A percentile compares a stretch with the other conserved stretches of the same genome.
Evolutionary conservation across 2,113 vertebrate genomes (phyloP).

Genomic region (Melanostigma gelatinosum): DNA sequence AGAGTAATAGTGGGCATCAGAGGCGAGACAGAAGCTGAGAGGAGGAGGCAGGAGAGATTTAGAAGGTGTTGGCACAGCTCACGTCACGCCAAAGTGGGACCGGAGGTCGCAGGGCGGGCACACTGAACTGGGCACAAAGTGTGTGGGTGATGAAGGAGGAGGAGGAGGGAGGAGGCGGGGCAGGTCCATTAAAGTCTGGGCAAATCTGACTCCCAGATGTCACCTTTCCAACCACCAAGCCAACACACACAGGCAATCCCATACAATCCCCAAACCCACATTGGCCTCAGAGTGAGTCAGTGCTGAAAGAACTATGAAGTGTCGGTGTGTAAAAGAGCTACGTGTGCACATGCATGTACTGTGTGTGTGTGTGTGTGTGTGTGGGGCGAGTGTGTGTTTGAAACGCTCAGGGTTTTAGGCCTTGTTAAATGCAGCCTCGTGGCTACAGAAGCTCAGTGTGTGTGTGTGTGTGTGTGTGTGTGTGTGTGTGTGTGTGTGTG

Average conservation of each 20-base stretch:
- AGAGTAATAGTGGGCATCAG: slow-evolving; percentile 22
- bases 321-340: slow-evolving; percentile 70
- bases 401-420: slow-evolving; percentile 87
- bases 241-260: slow-evolving; percentile 43
- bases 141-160: slow-evolving; percentile 84
- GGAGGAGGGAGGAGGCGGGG: slow-evolving; percentile 76
- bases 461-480: neutral
- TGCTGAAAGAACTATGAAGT: slow-evolving; percentile 88
- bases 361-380: slow-evolving; percentile 66
- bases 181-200: slow-evolving; percentile 87
- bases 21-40: slow-evolving; percentile 20
- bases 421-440: slow-evolving; percentile 90
- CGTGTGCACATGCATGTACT: slow-evolving; percentile 78
- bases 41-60: slow-evolving; percentile 28
- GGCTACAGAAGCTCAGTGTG: slow-evolving; percentile 74
- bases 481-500: slow-evolving; percentile 56
- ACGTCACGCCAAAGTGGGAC: slow-evolving; percentile 14
- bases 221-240: slow-evolving; percentile 76
- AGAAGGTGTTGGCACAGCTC: slow-evolving; percentile 46
- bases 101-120: slow-evolving; percentile 84
- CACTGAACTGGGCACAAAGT: slow-evolving; percentile 65
- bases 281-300: slow-evolving; percentile 91
- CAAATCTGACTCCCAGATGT: slow-evolving; percentile 95
- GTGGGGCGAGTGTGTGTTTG: slow-evolving; percentile 79
- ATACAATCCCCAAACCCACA: slow-evolving; percentile 70